Conservation (phyloP, 2,888 invertebrate genomes). For the Habrosyne pyritoides region DNA sequence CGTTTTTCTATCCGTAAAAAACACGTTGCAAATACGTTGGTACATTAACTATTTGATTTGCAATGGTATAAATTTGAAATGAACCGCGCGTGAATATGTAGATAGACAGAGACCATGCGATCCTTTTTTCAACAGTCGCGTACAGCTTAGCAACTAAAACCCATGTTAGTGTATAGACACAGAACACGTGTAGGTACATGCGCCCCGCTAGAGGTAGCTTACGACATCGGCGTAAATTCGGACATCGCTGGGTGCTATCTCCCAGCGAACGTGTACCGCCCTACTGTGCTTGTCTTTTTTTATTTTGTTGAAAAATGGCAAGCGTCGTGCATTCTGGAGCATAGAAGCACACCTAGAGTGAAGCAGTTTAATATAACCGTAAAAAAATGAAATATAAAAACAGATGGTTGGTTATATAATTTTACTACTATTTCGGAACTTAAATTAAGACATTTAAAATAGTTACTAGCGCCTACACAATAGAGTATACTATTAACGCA, state of each 20-base stretch:
- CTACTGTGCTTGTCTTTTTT: neutral
- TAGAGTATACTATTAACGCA: neutral
- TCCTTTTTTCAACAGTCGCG: slow-evolving; percentile 24
- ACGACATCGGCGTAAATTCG: slow-evolving; percentile 53
- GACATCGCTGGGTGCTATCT: slow-evolving; percentile 32
- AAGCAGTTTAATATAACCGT: neutral
- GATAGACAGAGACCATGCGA: neutral
- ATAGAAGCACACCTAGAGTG: neutral
- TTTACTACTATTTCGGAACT: too few species aligned
- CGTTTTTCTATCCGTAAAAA: neutral
- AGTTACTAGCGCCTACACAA: neutral
- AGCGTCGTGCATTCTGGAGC: neutral
- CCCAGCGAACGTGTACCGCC: slow-evolving; percentile 24
- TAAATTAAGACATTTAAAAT: neutral
- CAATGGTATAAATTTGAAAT: slow-evolving; percentile 4
- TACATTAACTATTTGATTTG: slow-evolving; percentile 1
- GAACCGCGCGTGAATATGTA: neutral
- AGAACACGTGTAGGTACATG: slow-evolving; percentile 39
- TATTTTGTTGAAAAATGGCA: slow-evolving; percentile 1
- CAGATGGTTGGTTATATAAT: neutral
- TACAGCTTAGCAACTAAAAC: slow-evolving; percentile 42
- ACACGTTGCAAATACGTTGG: neutral
- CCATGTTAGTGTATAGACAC: neutral
- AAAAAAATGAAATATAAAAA: neutral
- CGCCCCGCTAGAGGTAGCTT: slow-evolving; percentile 32